A percentile compares a stretch with the other conserved stretches of the same genome.
These are phyloP conservation scores for Pedionomus torquatus DNA, from an alignment of 2,113 vertebrate genomes.

Conservation along the genomic window DNA sequence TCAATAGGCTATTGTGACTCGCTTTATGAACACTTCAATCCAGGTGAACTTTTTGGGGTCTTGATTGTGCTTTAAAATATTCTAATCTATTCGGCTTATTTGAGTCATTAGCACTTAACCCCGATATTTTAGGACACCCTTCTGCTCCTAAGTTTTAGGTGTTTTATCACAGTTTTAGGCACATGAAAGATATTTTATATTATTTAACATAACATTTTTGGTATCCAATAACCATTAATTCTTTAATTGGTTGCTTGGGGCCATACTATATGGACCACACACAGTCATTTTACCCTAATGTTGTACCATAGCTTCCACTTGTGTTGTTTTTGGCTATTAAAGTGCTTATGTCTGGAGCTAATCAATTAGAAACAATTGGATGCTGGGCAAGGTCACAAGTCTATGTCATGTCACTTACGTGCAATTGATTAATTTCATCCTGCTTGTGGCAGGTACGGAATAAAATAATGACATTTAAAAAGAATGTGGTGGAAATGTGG, in stretches of 20 bases:
- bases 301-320: constrained; percentile 40
- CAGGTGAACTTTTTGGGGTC: constrained; percentile 22
- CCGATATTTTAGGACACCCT: background rate
- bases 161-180: constrained; percentile 47
- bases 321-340: constrained; percentile 60
- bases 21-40: constrained; percentile 29
- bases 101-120: constrained; percentile 42
- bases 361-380: constrained; percentile 69
- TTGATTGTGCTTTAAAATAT: constrained; percentile 21
- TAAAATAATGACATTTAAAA: constrained; percentile 44
- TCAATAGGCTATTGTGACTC: constrained; percentile 35
- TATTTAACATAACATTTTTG: constrained; percentile 54
- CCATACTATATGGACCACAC: constrained; percentile 54
- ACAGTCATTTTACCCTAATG: constrained; percentile 19
- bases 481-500: constrained; percentile 56
- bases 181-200: constrained; percentile 51
- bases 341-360: constrained; percentile 61
- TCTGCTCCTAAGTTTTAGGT: background rate
- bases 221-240: constrained; percentile 64
- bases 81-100: constrained; percentile 21
- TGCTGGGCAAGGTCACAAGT: constrained; percentile 60
- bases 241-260: constrained; percentile 63
- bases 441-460: constrained; percentile 52
- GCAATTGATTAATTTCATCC: constrained; percentile 67
- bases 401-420: constrained; percentile 41